phyloP scores from a whole-genome alignment of 2,888 invertebrate species.

The Oscheius onirici region DNA sequence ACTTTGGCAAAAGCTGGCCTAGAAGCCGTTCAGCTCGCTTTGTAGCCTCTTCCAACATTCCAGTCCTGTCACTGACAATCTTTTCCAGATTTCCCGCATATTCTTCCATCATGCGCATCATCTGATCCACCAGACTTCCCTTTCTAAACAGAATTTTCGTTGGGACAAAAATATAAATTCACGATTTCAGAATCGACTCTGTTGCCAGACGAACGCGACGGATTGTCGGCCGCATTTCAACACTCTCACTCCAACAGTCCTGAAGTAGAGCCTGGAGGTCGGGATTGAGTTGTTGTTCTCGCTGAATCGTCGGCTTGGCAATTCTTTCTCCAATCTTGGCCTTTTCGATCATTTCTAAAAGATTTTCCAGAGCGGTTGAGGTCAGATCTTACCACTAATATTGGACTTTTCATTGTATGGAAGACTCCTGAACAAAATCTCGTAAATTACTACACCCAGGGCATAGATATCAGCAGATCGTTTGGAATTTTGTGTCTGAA shows the following conservation, averaged over 20 bases:
- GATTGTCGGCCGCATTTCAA: constrained; percentile 57
- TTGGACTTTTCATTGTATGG: constrained; percentile 55
- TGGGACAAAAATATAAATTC: neutral
- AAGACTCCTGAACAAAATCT: constrained; percentile 61
- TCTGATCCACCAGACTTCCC: constrained; percentile 54
- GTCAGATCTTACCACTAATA: constrained; percentile 34
- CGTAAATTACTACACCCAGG: constrained; percentile 56
- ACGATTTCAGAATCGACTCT: constrained; percentile 54
- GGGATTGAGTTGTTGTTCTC: constrained; percentile 45
- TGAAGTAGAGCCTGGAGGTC: constrained; percentile 54
- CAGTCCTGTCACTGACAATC: constrained; percentile 50
- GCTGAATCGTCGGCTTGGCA: constrained; percentile 44
- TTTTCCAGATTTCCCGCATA: constrained; percentile 58
- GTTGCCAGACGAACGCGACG: constrained; percentile 62
- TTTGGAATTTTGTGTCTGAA: constrained; percentile 31
- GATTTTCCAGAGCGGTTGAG: too few species aligned
- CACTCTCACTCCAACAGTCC: constrained; percentile 56
- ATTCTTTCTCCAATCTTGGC: constrained; percentile 52
- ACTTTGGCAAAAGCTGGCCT: constrained; percentile 55
- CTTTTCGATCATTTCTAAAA: constrained; percentile 50
- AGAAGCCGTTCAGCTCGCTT: constrained; percentile 49
- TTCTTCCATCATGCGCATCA: constrained; percentile 62
- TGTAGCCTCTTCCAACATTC: constrained; percentile 52
- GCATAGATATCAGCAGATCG: constrained; percentile 55
- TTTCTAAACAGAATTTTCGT: constrained; percentile 37